phyloP scores from a whole-genome alignment of 2,113 vertebrate species.

The Chionomys nivalis region DNA sequence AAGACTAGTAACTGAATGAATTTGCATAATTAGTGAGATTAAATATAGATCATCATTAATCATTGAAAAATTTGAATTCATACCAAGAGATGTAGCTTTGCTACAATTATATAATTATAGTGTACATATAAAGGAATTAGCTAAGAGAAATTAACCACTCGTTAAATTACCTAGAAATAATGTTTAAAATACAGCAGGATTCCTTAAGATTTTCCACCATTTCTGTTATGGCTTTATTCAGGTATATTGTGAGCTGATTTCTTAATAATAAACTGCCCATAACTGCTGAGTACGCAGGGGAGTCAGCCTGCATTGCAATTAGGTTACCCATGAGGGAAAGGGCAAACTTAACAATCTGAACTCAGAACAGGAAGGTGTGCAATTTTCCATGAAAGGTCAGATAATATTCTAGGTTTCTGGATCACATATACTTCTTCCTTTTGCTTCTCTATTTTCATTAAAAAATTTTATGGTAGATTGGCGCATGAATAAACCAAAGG shows the following conservation, averaged over 20 bases:
- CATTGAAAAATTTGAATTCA: neutral
- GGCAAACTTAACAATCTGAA: neutral
- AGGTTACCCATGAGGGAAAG: neutral
- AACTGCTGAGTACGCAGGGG: neutral
- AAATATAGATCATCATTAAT: neutral
- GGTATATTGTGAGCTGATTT: neutral
- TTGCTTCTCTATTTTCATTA: neutral
- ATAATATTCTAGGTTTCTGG: neutral
- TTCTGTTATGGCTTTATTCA: neutral
- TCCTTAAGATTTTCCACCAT: neutral
- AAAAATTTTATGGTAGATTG: neutral
- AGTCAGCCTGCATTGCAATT: neutral
- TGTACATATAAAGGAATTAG: neutral
- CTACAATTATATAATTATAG: neutral
- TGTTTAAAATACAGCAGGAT: neutral
- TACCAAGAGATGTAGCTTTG: neutral
- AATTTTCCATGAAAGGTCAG: neutral
- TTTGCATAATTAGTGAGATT: neutral
- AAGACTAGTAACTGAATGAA: neutral
- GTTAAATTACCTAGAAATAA: neutral
- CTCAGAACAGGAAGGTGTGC: neutral
- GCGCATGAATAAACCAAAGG: neutral
- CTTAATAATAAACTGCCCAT: neutral
- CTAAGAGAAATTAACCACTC: neutral
- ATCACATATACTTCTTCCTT: neutral